phyloP scores from a whole-genome alignment of 2,888 invertebrate genomes.

The Diplolepis rosae region DNA sequence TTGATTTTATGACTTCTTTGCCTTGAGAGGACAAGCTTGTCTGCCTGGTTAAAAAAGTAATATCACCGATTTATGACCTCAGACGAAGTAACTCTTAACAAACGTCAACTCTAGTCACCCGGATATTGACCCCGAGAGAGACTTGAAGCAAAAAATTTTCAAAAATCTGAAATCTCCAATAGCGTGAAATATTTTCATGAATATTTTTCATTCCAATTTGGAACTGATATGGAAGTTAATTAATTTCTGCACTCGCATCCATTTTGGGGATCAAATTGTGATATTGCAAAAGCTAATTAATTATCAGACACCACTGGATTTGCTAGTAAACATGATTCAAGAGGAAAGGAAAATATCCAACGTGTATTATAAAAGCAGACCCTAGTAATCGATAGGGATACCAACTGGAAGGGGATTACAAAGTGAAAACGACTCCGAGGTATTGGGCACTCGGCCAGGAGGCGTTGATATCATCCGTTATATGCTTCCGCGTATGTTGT shows the following conservation, averaged over 20 bases:
- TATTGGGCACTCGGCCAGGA: conserved; percentile 53
- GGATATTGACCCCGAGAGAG: conserved; percentile 2
- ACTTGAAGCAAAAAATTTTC: too few species aligned
- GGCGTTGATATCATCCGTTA: conserved; percentile 48
- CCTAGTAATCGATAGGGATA: conserved; percentile 47
- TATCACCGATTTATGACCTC: neutral
- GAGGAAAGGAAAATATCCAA: conserved; percentile 40
- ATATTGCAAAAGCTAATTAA: conserved; percentile 16
- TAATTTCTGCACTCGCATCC: neutral
- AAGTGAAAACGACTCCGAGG: conserved; percentile 53
- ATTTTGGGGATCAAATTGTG: neutral
- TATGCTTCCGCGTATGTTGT: conserved; percentile 46
- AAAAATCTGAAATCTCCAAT: neutral
- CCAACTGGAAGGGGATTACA: conserved; percentile 42
- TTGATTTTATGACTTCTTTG: conserved; percentile 30
- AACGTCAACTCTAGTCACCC: conserved; percentile 1
- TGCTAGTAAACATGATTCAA: neutral
- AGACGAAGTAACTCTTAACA: neutral
- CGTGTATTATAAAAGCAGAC: conserved; percentile 49
- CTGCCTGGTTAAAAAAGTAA: conserved; percentile 23
- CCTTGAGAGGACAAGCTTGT: conserved; percentile 35
- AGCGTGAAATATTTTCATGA: neutral
- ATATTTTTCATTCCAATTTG: neutral
- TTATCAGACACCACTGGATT: neutral
- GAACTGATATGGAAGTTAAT: neutral